These are phyloP conservation scores for Thumatha senex DNA, from an alignment of 2,888 invertebrate species.

Conservation along the genomic window DNA sequence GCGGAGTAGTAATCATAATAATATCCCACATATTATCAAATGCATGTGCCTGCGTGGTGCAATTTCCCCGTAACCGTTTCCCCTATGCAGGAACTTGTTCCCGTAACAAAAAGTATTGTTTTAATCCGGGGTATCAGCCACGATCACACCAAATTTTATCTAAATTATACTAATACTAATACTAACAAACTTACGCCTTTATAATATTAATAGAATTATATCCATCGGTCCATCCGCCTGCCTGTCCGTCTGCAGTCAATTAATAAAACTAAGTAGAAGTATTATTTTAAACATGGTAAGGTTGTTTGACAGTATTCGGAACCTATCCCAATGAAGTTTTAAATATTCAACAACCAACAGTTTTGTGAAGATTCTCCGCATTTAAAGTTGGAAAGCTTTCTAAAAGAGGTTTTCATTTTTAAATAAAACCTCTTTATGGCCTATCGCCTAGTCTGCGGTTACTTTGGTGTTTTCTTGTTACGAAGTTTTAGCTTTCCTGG, in stretches of 20 bases:
- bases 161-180: too few species aligned
- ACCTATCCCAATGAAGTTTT: slow-evolving; percentile 12
- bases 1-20: too few species aligned
- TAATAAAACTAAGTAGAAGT: neutral
- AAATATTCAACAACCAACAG: slow-evolving; percentile 28
- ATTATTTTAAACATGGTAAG: neutral
- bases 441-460: slow-evolving; percentile 23
- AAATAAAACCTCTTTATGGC: slow-evolving; percentile 22
- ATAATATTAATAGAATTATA: too few species aligned
- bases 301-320: slow-evolving; percentile 5
- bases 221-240: too few species aligned
- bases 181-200: too few species aligned
- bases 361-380: slow-evolving; percentile 22
- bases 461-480: slow-evolving; percentile 11
- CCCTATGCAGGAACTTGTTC: too few species aligned
- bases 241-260: neutral
- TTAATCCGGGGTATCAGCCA: too few species aligned
- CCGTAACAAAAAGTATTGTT: too few species aligned
- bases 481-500: slow-evolving; percentile 21
- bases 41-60: too few species aligned
- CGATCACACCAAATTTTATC: too few species aligned
- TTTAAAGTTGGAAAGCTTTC: slow-evolving; percentile 21
- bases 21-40: too few species aligned
- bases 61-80: too few species aligned
- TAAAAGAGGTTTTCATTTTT: slow-evolving; percentile 31